Conservation (phyloP, 2,888 invertebrate species). For the Agelastica alni region DNA sequence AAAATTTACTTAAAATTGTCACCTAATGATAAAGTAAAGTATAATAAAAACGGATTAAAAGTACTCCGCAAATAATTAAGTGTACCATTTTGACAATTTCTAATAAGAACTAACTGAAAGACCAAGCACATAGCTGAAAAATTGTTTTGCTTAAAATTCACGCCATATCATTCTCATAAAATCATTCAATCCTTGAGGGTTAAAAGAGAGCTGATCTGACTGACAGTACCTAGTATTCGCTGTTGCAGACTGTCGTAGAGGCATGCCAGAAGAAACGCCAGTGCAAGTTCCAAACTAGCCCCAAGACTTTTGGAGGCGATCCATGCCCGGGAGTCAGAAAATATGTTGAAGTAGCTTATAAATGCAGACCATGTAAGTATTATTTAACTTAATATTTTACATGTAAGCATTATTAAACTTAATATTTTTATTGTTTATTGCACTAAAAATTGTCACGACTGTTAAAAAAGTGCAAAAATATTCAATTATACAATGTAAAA, state of each 20-base stretch:
- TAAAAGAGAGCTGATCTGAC: constrained; percentile 57
- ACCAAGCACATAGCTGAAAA: no score
- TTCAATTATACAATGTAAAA: no score
- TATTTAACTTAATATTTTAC: not conserved
- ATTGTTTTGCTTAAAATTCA: no score
- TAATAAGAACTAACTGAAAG: no score
- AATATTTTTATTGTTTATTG: not conserved
- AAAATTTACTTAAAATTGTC: no score
- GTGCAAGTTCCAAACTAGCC: constrained; percentile 88
- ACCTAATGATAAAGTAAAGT: no score
- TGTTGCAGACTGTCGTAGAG: constrained; percentile 92
- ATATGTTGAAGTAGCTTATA: constrained; percentile 94
- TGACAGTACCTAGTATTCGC: constrained; percentile 73
- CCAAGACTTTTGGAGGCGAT: constrained; percentile 87
- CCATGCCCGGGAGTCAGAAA: constrained; percentile 91
- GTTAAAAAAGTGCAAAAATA: no score
- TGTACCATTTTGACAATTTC: no score
- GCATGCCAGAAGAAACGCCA: constrained; percentile 91
- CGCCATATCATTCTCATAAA: no score
- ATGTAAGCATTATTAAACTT: not conserved
- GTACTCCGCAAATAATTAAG: no score
- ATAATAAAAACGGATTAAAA: no score
- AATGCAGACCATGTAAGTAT: constrained; percentile 94
- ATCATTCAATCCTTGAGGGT: constrained; percentile 25
- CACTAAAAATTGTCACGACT: no score